Evolutionary conservation across 2,888 invertebrate genomes (phyloP), one percentile per base, ranked within the genome.

Genomic region (Lordiphosa fenestrarum): DNA sequence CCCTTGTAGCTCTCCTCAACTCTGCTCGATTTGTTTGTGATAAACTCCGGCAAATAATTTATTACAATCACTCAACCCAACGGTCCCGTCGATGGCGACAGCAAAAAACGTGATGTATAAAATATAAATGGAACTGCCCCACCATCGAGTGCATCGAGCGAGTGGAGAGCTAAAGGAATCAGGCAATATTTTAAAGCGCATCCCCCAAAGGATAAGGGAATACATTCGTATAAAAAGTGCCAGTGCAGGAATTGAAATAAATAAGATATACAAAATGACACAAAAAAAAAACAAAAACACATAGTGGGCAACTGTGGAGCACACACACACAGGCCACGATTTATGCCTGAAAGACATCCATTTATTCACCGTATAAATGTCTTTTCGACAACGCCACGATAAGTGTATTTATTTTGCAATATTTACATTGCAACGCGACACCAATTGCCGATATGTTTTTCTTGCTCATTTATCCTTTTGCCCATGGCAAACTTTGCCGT

Each of bases 111-210:
- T 44, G 35, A 25, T 23, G 50, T 52, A 67, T 78, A 37, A 65
- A 82, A 77, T 64, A 68, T 61, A 59, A 70, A 65, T 65, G 60
- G 60, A 76, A 62, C 53, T 66, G 46, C 21, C 58, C 49, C 25
- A 25, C 49, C 25, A 25, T 25, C 6, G 33, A 33, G 39, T 13
- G 47, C 25, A 25, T 25, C 6, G 25, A 25, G 25, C 6, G 25
- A 6, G 30, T 30, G 30, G 7, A 30, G 9, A 30, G 30, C 30
- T 30, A 15, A 2, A n/a, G 48, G 50, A 53, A 51, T 47, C 56
- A 30, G 53, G 74, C 75, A 72, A 78, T 83, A 70, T 71, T 83
- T 83, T 80, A 70, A 72, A 83, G 76, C 81, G 84, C 81, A 72
- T 60, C 72, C 81, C 81, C 81, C 77, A 66, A 42, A 49, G 81